Evolutionary conservation across 2,113 vertebrate species (phyloP).

Genomic region (Esox niger): DNA sequence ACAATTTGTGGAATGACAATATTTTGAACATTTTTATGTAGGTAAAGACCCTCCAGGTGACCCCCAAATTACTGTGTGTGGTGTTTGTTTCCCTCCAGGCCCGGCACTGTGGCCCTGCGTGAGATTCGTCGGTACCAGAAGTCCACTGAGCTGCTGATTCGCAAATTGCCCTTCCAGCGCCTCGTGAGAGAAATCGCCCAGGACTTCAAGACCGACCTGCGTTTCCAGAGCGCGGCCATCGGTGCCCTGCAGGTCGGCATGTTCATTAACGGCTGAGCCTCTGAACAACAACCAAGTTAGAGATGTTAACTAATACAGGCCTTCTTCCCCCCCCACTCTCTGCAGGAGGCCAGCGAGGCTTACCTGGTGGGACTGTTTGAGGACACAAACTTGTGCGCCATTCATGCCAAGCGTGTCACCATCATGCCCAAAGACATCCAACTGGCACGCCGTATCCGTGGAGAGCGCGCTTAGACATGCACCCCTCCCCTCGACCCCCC

Average conservation of each 20-base stretch:
- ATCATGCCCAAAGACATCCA: conserved; percentile 84
- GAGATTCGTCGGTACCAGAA: conserved; percentile 84
- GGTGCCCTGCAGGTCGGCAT: conserved; percentile 74
- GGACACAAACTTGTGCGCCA: conserved; percentile 78
- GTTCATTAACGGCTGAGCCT: neutral
- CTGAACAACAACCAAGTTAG: neutral
- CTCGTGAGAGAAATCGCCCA: conserved; percentile 79
- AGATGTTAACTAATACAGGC: conserved; percentile 59
- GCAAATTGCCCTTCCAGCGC: conserved; percentile 79
- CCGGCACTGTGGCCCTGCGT: conserved; percentile 80
- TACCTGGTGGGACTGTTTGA: conserved; percentile 77
- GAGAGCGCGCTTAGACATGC: conserved; percentile 66
- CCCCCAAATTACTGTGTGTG: no score
- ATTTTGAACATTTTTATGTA: no score
- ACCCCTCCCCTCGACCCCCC: no score
- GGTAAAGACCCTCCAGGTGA: no score
- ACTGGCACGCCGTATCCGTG: conserved; percentile 78
- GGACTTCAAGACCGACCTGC: conserved; percentile 78
- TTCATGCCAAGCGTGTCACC: conserved; percentile 78
- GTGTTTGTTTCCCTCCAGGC: conserved; percentile 50
- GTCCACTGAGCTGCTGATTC: conserved; percentile 80
- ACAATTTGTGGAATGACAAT: no score
- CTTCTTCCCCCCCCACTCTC: neutral
- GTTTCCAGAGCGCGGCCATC: conserved; percentile 82
- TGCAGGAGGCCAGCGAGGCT: conserved; percentile 74